A percentile compares a stretch with the other conserved stretches of the same genome.
Evolutionary conservation across 1,140 invertebrate genomes (phyloP).

Genomic region (Spodoptera frugiperda): DNA sequence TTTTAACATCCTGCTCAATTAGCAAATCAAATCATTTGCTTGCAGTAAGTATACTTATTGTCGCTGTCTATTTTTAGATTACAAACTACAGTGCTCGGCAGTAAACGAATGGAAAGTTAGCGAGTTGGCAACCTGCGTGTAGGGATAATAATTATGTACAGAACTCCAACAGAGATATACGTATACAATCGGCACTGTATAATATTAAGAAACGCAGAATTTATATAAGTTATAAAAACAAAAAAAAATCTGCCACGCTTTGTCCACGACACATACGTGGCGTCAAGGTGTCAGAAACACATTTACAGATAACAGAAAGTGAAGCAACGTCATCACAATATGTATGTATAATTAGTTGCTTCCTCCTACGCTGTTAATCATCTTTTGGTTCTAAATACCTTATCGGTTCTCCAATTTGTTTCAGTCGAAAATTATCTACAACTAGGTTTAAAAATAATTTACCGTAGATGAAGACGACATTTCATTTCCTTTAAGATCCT

Average conservation of each 20-base stretch:
- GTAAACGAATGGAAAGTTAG: constrained; percentile 83
- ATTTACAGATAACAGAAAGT: constrained; percentile 25
- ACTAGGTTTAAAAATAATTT: too few relatives aligned
- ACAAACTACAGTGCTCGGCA: constrained; percentile 61
- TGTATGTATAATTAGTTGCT: too few relatives aligned
- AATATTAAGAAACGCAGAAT: not conserved
- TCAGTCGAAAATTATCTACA: too few relatives aligned
- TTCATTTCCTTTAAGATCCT: too few relatives aligned
- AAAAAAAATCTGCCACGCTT: not conserved
- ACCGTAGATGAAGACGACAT: too few relatives aligned
- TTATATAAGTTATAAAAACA: not conserved
- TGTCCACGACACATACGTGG: constrained; percentile 10
- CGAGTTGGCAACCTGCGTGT: constrained; percentile 78
- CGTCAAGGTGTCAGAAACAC: constrained; percentile 1
- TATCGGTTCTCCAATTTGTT: too few relatives aligned
- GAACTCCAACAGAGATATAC: not conserved
- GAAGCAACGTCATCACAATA: constrained; percentile 17
- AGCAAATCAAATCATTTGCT: constrained; percentile 67
- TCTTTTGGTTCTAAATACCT: too few relatives aligned
- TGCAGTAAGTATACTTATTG: constrained; percentile 72
- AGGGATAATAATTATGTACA: constrained; percentile 53
- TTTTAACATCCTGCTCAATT: constrained; percentile 36
- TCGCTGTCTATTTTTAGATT: constrained; percentile 79
- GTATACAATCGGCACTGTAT: constrained; percentile 3
- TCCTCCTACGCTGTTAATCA: too few relatives aligned